phyloP scores from a whole-genome alignment of 2,888 invertebrate genomes.

The Lasioglossum leucozonium region DNA sequence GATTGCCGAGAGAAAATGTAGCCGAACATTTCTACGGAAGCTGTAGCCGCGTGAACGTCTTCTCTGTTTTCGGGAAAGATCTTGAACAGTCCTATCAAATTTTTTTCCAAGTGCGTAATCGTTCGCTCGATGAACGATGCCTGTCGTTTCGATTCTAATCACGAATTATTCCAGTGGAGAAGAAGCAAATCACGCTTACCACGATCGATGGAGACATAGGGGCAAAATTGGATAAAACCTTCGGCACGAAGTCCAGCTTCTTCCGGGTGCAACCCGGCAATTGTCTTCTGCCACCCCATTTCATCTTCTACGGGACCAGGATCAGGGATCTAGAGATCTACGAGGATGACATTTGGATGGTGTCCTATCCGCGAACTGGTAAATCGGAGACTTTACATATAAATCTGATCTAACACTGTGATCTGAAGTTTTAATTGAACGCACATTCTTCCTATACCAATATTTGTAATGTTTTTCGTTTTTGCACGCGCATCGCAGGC shows the following conservation, averaged over 20 bases:
- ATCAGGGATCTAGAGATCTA: slow-evolving; percentile 90
- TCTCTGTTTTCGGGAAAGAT: background rate
- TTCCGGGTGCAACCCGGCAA: slow-evolving; percentile 90
- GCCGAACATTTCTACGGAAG: slow-evolving; percentile 56
- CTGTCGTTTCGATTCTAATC: background rate
- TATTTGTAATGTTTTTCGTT: no score
- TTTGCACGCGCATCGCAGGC: slow-evolving; percentile 84
- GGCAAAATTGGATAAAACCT: slow-evolving; percentile 88
- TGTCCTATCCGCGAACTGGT: slow-evolving; percentile 96
- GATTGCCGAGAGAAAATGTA: slow-evolving; percentile 33
- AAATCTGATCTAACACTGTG: no score
- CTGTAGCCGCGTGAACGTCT: slow-evolving; percentile 46
- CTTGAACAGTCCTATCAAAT: background rate
- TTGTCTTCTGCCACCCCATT: slow-evolving; percentile 90
- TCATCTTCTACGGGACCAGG: slow-evolving; percentile 88
- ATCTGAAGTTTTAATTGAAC: no score
- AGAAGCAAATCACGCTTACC: slow-evolving; percentile 85
- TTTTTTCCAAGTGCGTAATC: background rate
- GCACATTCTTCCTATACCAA: no score
- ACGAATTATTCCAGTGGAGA: slow-evolving; percentile 53
- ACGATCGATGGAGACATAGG: slow-evolving; percentile 87
- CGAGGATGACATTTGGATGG: slow-evolving; percentile 93
- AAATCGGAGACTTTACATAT: slow-evolving; percentile 36
- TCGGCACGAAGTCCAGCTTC: slow-evolving; percentile 89
- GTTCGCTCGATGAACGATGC: background rate